These are phyloP conservation scores for Anhinga rufa DNA, from an alignment of 2,113 vertebrate genomes.

Conservation along the genomic window DNA sequence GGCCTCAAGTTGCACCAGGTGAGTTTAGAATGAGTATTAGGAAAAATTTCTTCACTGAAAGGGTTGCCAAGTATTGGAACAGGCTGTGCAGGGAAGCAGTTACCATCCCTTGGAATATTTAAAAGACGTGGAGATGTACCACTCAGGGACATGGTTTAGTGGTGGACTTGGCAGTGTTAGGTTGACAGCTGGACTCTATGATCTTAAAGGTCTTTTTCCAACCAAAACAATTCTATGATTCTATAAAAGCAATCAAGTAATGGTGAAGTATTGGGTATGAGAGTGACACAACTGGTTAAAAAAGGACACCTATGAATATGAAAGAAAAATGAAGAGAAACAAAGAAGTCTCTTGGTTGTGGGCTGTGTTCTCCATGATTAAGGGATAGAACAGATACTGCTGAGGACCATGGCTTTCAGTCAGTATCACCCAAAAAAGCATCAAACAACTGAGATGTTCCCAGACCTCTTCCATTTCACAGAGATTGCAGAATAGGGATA, in stretches of 20 bases:
- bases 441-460: neutral
- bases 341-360: neutral
- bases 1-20: too few relatives aligned
- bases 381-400: neutral
- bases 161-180: too few relatives aligned
- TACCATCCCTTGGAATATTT: too few relatives aligned
- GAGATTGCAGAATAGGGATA: neutral
- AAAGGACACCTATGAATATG: neutral
- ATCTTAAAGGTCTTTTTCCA: neutral
- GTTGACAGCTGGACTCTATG: neutral
- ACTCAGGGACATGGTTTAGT: too few relatives aligned
- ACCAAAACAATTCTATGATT: neutral
- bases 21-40: too few relatives aligned
- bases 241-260: neutral
- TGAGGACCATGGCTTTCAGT: neutral
- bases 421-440: neutral
- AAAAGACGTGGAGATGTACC: too few relatives aligned
- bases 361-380: neutral
- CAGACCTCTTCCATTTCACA: neutral
- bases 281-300: neutral
- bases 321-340: neutral
- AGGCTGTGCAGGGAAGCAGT: too few relatives aligned
- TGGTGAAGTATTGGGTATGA: neutral
- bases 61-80: too few relatives aligned
- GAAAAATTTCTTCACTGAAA: too few relatives aligned